These are phyloP conservation scores for Eugnorisma glareosa DNA, from an alignment of 2,888 invertebrate genomes.

Conservation along the genomic window DNA sequence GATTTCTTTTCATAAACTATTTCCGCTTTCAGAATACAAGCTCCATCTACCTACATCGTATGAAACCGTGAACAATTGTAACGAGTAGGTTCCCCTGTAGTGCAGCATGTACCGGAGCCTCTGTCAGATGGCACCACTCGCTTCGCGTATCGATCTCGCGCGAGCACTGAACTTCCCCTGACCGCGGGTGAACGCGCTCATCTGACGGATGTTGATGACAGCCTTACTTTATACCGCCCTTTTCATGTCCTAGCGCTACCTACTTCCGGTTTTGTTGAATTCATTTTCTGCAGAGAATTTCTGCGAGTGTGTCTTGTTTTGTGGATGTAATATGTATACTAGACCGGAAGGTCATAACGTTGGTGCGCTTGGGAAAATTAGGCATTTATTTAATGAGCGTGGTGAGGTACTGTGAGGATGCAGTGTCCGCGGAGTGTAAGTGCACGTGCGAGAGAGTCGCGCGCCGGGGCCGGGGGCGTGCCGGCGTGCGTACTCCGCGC, in stretches of 20 bases:
- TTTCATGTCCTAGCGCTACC: conserved; percentile 54
- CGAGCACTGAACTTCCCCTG: conserved; percentile 39
- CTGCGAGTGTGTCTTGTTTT: conserved; percentile 43
- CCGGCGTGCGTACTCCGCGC: conserved; percentile 75
- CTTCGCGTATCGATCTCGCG: conserved; percentile 51
- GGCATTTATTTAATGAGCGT: conserved; percentile 34
- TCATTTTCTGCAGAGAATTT: conserved; percentile 27
- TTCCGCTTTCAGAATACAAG: conserved; percentile 7
- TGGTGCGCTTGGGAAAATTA: neutral
- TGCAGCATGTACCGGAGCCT: neutral
- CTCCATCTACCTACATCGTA: conserved; percentile 51
- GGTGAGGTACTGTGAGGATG: conserved; percentile 25
- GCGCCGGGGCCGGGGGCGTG: conserved; percentile 73
- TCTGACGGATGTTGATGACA: conserved; percentile 56
- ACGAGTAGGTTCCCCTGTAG: neutral
- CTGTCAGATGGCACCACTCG: conserved; percentile 60
- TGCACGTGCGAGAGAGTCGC: conserved; percentile 57
- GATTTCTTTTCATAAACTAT: neutral
- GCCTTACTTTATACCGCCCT: conserved; percentile 53
- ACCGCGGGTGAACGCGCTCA: conserved; percentile 48
- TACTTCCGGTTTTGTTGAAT: conserved; percentile 41
- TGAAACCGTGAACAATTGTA: conserved; percentile 14
- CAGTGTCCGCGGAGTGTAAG: conserved; percentile 27
- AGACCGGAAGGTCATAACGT: conserved; percentile 23
- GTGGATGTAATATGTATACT: conserved; percentile 48